Evolutionary conservation across 2,797 vertebrate species (phyloP).

Genomic region (Pachyuromys duprasi): DNA sequence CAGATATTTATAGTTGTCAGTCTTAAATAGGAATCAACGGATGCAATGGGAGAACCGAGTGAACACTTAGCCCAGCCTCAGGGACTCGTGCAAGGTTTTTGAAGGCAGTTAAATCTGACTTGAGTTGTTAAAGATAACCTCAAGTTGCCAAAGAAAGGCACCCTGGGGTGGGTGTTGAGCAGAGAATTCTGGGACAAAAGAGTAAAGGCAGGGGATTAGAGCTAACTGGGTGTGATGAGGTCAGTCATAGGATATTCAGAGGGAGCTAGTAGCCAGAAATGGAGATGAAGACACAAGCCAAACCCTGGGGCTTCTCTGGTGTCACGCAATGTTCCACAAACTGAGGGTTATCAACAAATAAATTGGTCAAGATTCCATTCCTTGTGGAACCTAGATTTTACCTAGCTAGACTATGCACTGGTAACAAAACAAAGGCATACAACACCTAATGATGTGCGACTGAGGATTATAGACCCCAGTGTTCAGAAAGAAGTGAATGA

Average conservation of each 20-base stretch:
- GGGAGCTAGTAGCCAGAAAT: background rate
- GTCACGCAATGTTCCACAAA: background rate
- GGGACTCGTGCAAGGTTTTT: background rate
- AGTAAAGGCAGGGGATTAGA: background rate
- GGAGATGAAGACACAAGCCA: background rate
- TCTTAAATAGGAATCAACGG: conserved; percentile 26
- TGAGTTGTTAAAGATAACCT: conserved; percentile 30
- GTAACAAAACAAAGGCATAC: background rate
- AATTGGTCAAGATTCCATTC: background rate
- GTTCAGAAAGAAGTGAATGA: background rate
- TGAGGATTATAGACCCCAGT: background rate
- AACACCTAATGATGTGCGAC: background rate
- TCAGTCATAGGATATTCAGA: background rate
- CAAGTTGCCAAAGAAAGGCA: background rate
- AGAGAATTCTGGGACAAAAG: background rate
- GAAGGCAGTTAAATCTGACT: conserved; percentile 28
- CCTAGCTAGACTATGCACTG: background rate
- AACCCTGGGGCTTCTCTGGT: background rate
- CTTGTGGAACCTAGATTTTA: background rate
- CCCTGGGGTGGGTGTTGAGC: background rate
- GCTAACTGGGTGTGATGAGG: background rate
- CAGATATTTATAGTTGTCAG: background rate
- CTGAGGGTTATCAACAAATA: background rate
- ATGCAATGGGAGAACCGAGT: background rate
- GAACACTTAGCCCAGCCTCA: background rate